These are phyloP conservation scores for Apogon talboti DNA, from an alignment of 2,797 vertebrate species.

Conservation along the genomic window DNA sequence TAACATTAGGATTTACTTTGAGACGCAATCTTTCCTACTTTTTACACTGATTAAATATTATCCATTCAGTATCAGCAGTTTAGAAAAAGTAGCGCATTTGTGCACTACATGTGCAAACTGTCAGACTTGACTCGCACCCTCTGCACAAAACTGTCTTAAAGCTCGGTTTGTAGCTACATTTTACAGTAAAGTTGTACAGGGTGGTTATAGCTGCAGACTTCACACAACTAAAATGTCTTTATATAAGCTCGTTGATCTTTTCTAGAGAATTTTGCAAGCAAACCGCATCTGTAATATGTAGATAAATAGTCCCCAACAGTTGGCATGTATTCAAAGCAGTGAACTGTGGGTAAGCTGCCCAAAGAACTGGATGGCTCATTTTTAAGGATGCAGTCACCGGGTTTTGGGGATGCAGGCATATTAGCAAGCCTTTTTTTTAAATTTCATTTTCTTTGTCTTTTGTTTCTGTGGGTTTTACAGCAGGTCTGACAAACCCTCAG, in stretches of 20 bases:
- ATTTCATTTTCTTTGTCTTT: neutral
- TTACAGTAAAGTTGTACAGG: too few relatives aligned
- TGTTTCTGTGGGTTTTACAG: conserved; percentile 56
- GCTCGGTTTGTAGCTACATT: too few relatives aligned
- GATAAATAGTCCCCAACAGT: too few relatives aligned
- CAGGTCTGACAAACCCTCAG: conserved; percentile 66
- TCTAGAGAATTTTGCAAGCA: too few relatives aligned
- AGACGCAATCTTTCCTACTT: conserved; percentile 8
- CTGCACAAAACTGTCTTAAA: conserved; percentile 50
- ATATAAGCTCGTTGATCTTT: too few relatives aligned
- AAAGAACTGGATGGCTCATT: too few relatives aligned
- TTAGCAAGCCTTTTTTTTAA: neutral
- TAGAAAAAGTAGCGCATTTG: conserved; percentile 33
- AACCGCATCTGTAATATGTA: too few relatives aligned
- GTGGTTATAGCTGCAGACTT: conserved; percentile 11
- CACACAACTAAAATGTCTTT: too few relatives aligned
- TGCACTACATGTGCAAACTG: conserved; percentile 27
- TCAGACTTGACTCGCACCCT: conserved; percentile 50
- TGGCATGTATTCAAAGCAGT: too few relatives aligned
- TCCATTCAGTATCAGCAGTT: conserved; percentile 2
- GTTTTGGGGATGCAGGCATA: neutral
- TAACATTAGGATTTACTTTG: conserved; percentile 1
- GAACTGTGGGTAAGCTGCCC: too few relatives aligned
- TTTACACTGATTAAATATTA: conserved; percentile 23
- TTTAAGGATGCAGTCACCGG: too few relatives aligned